Conservation (phyloP, 2,888 invertebrate genomes). For the Girardia tigrina region DNA sequence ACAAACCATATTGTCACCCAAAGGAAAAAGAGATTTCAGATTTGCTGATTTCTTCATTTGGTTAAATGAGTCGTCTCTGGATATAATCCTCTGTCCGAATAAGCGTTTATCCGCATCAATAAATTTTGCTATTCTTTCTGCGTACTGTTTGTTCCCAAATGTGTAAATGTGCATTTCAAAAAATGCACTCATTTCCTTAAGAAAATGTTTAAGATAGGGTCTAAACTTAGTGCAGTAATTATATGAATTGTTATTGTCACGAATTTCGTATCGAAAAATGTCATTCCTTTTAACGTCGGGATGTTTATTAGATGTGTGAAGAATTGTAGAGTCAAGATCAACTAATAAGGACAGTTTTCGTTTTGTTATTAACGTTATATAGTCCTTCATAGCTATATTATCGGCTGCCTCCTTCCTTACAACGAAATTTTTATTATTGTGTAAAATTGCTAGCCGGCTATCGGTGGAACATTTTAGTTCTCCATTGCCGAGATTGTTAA, state of each 20-base stretch:
- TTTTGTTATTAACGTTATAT: conserved; percentile 66
- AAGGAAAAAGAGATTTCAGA: conserved; percentile 85
- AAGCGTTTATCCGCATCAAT: conserved; percentile 74
- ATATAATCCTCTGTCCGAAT: conserved; percentile 85
- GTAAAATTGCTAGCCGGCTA: not conserved
- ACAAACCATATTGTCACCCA: conserved; percentile 92
- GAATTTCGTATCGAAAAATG: not conserved
- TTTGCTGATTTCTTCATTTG: conserved; percentile 88
- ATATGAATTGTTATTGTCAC: conserved; percentile 53
- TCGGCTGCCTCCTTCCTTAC: conserved; percentile 56
- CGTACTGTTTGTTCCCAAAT: conserved; percentile 80
- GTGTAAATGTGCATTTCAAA: conserved; percentile 96
- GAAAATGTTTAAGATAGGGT: conserved; percentile 70
- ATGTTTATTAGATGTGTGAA: conserved; percentile 93
- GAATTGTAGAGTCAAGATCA: conserved; percentile 92
- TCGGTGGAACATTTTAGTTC: not conserved
- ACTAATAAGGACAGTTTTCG: conserved; percentile 81
- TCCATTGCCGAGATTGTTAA: not conserved
- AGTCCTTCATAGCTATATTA: conserved; percentile 77
- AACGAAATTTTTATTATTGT: not conserved
- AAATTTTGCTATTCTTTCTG: conserved; percentile 77
- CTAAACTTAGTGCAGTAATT: conserved; percentile 89
- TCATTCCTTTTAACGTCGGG: conserved; percentile 76
- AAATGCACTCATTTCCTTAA: conserved; percentile 61
- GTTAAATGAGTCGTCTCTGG: conserved; percentile 91